These are phyloP conservation scores for Halcyon smyrnensis DNA, from an alignment of 2,797 vertebrate genomes.

Conservation along the genomic window DNA sequence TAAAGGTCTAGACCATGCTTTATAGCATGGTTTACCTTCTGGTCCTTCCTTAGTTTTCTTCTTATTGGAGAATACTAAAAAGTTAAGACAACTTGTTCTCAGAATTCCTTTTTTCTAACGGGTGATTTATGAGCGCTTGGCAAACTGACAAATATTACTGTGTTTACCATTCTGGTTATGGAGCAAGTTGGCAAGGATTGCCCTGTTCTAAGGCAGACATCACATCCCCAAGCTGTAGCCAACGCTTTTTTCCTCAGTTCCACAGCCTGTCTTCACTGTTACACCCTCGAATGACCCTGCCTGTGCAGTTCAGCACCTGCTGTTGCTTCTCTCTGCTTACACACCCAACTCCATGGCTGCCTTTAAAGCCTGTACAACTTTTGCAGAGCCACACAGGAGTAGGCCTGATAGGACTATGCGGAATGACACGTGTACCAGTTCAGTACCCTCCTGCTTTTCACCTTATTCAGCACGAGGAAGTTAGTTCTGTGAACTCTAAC, in stretches of 20 bases:
- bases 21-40: neutral
- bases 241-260: rapidly evolving
- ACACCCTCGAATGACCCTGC: neutral
- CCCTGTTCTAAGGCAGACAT: neutral
- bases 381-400: neutral
- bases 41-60: neutral
- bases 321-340: neutral
- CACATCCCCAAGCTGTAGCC: too few relatives aligned
- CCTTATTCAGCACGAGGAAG: neutral
- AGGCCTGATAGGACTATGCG: neutral
- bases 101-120: neutral
- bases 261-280: neutral
- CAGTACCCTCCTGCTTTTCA: neutral
- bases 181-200: neutral
- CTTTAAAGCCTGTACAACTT: neutral
- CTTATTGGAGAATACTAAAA: neutral
- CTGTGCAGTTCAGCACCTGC: neutral
- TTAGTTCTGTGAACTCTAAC: neutral
- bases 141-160: neutral
- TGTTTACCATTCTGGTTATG: neutral
- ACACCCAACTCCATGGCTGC: rapidly evolving
- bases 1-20: neutral
- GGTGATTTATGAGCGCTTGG: neutral
- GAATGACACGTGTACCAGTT: too few relatives aligned
- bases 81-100: neutral